A percentile compares a stretch with the other conserved stretches of the same genome.
phyloP scores from a whole-genome alignment of 2,113 vertebrate species.

The Myrmecophaga tridactyla region DNA sequence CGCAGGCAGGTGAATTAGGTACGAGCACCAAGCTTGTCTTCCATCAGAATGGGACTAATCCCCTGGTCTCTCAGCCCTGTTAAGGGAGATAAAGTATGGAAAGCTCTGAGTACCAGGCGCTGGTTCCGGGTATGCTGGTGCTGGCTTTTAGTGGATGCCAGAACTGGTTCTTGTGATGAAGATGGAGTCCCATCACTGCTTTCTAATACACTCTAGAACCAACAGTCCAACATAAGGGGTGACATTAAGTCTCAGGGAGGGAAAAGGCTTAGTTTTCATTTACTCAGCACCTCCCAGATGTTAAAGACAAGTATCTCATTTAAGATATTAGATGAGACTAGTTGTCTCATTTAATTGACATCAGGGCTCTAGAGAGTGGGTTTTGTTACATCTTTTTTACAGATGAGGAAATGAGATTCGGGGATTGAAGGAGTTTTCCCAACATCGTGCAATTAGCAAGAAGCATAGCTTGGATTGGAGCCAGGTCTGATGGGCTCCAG shows the following conservation, averaged over 20 bases:
- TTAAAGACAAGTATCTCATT: background rate
- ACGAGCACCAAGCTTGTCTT: background rate
- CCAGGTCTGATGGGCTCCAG: background rate
- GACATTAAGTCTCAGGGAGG: background rate
- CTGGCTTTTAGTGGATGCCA: background rate
- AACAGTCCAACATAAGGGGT: background rate
- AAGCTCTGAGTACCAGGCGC: background rate
- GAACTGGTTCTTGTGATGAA: background rate
- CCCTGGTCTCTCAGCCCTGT: background rate
- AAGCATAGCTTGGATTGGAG: constrained; percentile 5
- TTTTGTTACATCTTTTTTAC: background rate
- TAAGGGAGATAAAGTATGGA: background rate
- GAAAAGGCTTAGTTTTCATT: background rate
- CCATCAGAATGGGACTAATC: background rate
- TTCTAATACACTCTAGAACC: background rate
- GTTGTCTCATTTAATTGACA: background rate
- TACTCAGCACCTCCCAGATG: background rate
- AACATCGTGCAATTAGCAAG: background rate
- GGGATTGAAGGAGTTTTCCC: background rate
- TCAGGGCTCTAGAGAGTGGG: background rate
- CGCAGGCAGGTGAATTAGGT: background rate
- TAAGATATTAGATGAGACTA: too few species aligned
- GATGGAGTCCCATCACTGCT: background rate
- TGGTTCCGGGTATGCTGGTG: too few species aligned
- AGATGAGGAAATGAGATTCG: background rate